Percentiles rank a stretch among this genome's conserved stretches.
Evolutionary conservation across 2,888 invertebrate genomes (phyloP).

Genomic region (Ferdinandea cuprea): DNA sequence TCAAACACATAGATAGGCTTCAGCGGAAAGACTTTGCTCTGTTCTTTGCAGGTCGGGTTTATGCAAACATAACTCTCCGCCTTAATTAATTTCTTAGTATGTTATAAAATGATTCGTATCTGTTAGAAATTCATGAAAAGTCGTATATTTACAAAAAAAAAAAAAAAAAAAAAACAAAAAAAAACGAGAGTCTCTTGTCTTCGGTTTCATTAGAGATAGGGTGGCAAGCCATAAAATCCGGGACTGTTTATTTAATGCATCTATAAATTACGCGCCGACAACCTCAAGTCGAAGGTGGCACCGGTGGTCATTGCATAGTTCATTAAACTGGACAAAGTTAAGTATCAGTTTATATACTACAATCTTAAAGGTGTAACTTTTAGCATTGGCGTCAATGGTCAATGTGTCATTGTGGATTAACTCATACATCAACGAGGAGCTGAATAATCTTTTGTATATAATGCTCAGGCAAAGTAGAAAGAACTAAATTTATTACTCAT

Average conservation of each 20-base stretch:
- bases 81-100: constrained; percentile 14
- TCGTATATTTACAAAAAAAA: constrained; percentile 4
- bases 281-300: constrained; percentile 1
- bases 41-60: not conserved
- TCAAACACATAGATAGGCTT: constrained; percentile 9
- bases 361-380: not conserved
- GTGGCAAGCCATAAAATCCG: constrained; percentile 40
- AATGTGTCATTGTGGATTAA: constrained; percentile 45
- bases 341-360: not conserved
- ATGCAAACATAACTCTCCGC: not conserved
- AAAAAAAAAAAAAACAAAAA: too few relatives aligned
- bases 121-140: constrained; percentile 24
- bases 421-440: constrained; percentile 31
- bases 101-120: constrained; percentile 23
- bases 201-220: not conserved
- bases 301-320: constrained; percentile 34
- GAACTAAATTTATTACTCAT: constrained; percentile 36
- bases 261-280: constrained; percentile 46
- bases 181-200: constrained; percentile 41
- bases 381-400: constrained; percentile 17
- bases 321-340: constrained; percentile 34
- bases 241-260: constrained; percentile 42
- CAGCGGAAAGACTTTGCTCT: not conserved
- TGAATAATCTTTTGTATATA: constrained; percentile 5
- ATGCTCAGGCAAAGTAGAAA: constrained; percentile 5